Evolutionary conservation across 1,140 invertebrate species (phyloP), one percentile per base, ranked within the genome.

Genomic region (Camponotus floridanus): DNA sequence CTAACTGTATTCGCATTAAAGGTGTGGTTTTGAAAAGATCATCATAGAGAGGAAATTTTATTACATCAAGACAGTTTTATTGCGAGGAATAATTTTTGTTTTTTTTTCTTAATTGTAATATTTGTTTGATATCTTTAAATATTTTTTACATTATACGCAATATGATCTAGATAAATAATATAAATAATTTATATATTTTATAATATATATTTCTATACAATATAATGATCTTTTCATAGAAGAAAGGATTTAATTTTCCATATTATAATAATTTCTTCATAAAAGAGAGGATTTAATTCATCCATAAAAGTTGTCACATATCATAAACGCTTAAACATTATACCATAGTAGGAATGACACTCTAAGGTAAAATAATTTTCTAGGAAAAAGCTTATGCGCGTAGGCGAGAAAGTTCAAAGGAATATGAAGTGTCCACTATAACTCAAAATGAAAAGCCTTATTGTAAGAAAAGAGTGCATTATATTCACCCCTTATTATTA

Each of bases 301-400:
- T 9, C 36, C 36, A 59, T 76, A 13, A 76, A 61, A 42, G 26
- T 62, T 64, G 9, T 39, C 9, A 15, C 5, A 74, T 26, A 26
- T 74, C 39, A 76, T 62, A 21, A 6, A 21, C 39, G 4, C 7
- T 18, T 31, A 18, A 76, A 59, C 3, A 48, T 9, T 18, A 33
- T 64, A 64, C 6, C 26, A 7, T 42, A 42, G 1, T 3, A 33
- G 18, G 18, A 62, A 76, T 76, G 39, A 76, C 21, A 31, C 3
- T 76, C n/a, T 39, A 3, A 26, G 36, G 61, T 39, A 61, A 76
- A 18, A 62, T 36, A 42, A 26, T 61, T 42, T 62, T 76, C 5
- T 42, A 42, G 21, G 21, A 76, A 76, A 76, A 42, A 61, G 21
- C 5, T 61, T 8, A 15, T 59, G 39, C 2, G 42, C 42, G 39